Conservation (phyloP, 92 coral and sea anemone genomes). For the Siderastrea siderea region DNA sequence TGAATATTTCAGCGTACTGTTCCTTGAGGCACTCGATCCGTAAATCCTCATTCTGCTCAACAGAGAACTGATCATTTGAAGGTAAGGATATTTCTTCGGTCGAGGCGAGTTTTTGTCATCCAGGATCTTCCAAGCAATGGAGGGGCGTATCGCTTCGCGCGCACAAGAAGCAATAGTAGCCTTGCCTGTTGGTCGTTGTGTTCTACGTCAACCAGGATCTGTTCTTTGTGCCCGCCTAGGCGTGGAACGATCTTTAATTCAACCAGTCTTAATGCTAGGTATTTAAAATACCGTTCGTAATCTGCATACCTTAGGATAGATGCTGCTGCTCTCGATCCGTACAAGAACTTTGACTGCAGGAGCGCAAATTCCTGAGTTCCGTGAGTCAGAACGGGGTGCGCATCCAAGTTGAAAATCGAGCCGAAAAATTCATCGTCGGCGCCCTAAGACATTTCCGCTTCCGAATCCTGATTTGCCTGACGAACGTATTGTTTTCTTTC, state of each 20-base stretch:
- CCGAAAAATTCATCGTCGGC: too few relatives aligned
- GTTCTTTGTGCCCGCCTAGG: constrained; percentile 54
- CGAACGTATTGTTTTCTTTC: too few relatives aligned
- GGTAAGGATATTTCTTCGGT: constrained; percentile 12
- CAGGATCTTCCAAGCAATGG: constrained; percentile 42
- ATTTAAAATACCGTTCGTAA: constrained; percentile 50
- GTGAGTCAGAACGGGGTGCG: too few relatives aligned
- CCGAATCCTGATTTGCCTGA: too few relatives aligned
- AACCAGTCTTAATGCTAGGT: constrained; percentile 36
- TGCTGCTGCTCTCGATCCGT: constrained; percentile 53
- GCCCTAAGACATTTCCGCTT: too few relatives aligned
- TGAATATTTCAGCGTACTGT: constrained; percentile 21
- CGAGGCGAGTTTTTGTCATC: constrained; percentile 28
- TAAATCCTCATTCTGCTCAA: constrained; percentile 10
- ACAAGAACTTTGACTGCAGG: constrained; percentile 27
- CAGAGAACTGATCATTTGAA: background rate
- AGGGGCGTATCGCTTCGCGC: constrained; percentile 46
- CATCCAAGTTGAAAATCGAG: too few relatives aligned
- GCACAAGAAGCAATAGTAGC: constrained; percentile 36
- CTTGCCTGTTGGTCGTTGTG: constrained; percentile 44
- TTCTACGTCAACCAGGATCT: constrained; percentile 40
- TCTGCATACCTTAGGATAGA: constrained; percentile 36
- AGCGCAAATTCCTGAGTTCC: background rate
- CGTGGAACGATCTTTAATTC: constrained; percentile 31
- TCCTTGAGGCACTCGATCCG: constrained; percentile 30